Evolutionary conservation across 2,113 vertebrate genomes (phyloP).

Genomic region (Puma concolor): DNA sequence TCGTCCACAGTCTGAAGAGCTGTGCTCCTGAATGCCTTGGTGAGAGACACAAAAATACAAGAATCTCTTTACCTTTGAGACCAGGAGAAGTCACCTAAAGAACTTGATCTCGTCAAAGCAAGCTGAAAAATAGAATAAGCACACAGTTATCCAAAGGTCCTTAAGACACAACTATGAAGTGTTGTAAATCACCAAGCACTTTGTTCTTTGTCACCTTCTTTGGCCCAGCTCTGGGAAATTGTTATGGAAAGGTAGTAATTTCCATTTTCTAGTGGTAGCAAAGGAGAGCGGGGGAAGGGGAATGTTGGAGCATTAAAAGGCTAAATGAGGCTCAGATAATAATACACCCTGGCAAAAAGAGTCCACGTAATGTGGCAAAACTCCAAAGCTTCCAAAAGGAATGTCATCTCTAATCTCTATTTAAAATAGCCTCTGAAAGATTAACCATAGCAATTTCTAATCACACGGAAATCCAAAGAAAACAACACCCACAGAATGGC

Average conservation of each 20-base stretch:
- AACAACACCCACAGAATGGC: not conserved
- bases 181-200: not conserved
- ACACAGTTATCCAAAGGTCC: conserved; percentile 43
- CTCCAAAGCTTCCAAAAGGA: not conserved
- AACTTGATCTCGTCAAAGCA: conserved; percentile 84
- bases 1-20: not conserved
- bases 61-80: conserved; percentile 84
- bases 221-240: not conserved
- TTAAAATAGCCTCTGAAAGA: conserved; percentile 42
- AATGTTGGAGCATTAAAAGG: not conserved
- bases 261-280: not conserved
- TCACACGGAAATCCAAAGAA: conserved; percentile 31
- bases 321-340: not conserved
- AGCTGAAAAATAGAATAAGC: conserved; percentile 81
- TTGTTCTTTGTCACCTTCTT: conserved; percentile 34
- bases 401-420: not conserved
- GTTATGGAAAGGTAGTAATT: not conserved
- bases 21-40: not conserved
- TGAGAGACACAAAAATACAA: not conserved
- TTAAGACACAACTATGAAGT: conserved; percentile 1
- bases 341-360: not conserved
- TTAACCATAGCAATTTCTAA: conserved; percentile 30
- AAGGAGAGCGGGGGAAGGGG: not conserved
- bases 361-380: not conserved
- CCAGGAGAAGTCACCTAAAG: conserved; percentile 78